phyloP scores from a whole-genome alignment of 2,113 vertebrate species.

The Regulus satrapa region DNA sequence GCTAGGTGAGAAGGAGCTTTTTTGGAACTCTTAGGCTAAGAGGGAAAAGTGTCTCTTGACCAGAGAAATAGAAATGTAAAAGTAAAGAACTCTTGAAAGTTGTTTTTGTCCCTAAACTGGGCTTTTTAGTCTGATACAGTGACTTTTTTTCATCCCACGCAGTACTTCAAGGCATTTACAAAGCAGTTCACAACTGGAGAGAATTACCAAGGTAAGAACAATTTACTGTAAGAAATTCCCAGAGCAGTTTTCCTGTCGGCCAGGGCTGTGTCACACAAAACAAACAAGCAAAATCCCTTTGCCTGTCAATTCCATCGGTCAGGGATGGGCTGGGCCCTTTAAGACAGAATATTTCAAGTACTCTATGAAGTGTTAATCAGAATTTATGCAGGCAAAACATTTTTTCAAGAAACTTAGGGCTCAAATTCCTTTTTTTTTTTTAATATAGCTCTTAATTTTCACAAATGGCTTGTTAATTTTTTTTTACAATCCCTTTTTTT shows the following conservation, averaged over 20 bases:
- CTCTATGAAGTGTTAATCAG: not conserved
- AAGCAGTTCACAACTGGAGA: conserved; percentile 81
- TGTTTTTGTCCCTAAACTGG: not conserved
- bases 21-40: not conserved
- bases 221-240: not conserved
- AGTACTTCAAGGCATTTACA: conserved; percentile 89
- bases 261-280: not conserved
- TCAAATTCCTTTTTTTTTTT: not conserved
- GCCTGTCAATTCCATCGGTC: not conserved
- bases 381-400: not conserved
- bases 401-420: not conserved
- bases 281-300: not conserved
- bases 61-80: not conserved
- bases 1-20: not conserved
- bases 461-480: not conserved
- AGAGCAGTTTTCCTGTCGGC: not conserved
- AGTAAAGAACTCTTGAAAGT: not conserved
- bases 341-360: not conserved
- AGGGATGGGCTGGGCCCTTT: not conserved
- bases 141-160: not conserved
- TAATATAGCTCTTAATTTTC: not conserved
- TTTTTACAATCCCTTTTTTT: not conserved
- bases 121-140: not conserved
- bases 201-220: conserved; percentile 80
- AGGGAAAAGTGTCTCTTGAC: not conserved